These are phyloP conservation scores for Jacana jacana DNA, from an alignment of 2,113 vertebrate genomes.

Conservation along the genomic window DNA sequence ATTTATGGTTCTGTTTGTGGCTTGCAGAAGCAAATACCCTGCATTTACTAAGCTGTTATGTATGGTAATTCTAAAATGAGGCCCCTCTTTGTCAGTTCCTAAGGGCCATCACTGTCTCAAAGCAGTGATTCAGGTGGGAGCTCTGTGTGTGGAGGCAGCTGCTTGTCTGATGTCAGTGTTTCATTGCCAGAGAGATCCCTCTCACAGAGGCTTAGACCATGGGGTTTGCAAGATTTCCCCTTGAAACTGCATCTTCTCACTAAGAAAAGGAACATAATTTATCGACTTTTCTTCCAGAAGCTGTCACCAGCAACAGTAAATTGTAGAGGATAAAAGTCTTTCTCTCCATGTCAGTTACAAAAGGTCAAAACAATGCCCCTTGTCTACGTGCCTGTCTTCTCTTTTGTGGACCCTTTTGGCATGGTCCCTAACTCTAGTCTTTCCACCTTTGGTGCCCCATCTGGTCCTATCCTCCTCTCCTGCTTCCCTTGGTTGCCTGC, in stretches of 20 bases:
- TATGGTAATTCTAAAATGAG: neutral
- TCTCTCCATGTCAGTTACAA: neutral
- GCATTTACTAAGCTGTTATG: neutral
- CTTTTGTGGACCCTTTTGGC: neutral
- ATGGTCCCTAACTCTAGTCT: neutral
- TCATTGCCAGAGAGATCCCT: neutral
- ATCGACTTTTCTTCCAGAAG: neutral
- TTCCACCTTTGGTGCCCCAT: neutral
- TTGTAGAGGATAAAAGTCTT: neutral
- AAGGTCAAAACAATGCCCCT: neutral
- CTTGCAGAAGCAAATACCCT: neutral
- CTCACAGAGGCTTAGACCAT: neutral
- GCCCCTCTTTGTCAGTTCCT: neutral
- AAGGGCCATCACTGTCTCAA: neutral
- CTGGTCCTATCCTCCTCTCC: neutral
- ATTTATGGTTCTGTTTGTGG: neutral
- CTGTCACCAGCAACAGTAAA: neutral
- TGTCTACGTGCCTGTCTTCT: neutral
- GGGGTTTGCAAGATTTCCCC: neutral
- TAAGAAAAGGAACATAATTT: neutral
- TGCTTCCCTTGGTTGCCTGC: accelerated
- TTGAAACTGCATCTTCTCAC: neutral
- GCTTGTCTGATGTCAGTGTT: neutral
- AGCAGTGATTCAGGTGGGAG: neutral
- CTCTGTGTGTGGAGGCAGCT: neutral